Conservation (phyloP, 2,113 vertebrate species). For the Willisornis vidua region DNA sequence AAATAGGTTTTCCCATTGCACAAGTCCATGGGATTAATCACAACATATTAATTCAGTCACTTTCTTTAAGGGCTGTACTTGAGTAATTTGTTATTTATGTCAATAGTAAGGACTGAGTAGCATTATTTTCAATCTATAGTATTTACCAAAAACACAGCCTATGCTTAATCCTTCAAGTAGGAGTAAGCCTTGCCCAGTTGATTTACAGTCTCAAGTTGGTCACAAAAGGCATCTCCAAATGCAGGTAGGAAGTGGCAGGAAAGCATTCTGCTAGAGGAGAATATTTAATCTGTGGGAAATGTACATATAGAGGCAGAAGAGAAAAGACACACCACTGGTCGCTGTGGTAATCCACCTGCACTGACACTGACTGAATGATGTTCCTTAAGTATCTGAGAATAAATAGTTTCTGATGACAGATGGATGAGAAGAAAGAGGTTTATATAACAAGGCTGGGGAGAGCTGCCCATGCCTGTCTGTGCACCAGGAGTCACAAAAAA, state of each 20-base stretch:
- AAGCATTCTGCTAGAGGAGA: background rate
- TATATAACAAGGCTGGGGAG: background rate
- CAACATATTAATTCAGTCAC: background rate
- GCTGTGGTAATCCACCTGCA: background rate
- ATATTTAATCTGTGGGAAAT: background rate
- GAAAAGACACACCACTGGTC: background rate
- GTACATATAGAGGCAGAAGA: background rate
- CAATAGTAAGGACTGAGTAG: background rate
- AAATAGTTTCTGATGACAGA: background rate
- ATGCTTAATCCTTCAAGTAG: background rate
- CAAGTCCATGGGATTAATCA: background rate
- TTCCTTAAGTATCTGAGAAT: background rate
- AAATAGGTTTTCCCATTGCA: background rate
- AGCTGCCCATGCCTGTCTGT: background rate
- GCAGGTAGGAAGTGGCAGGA: background rate
- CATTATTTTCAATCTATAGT: background rate
- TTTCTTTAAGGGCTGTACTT: background rate
- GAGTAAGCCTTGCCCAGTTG: background rate
- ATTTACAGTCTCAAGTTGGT: background rate
- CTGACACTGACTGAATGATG: background rate
- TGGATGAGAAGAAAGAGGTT: background rate
- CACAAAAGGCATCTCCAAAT: background rate
- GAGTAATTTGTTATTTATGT: background rate
- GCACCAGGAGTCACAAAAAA: background rate
- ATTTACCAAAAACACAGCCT: background rate